Base-by-base conservation (phyloP, 1,140 invertebrate species). In the Brevipalpus yothersi region DNA sequence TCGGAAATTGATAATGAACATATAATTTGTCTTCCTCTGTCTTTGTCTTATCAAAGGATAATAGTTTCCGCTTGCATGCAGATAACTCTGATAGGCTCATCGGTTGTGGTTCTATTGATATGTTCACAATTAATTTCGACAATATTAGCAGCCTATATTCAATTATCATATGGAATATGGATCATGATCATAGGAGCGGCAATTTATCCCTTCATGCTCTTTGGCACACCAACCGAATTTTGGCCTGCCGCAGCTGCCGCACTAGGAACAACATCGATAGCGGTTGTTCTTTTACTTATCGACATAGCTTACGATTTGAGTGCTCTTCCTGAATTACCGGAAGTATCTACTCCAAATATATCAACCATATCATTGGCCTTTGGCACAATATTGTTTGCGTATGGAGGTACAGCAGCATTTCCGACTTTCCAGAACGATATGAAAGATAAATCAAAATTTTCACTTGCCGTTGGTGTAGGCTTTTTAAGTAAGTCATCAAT, bases 161-260 rank as follows among this genome's bases (percentile, higher is more conserved):
- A 55, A 11, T 11, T 57, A 11, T 42, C 17, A 19, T 57, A 42
- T n/a, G 83, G 82, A 66, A 68, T 72, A 41, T 80, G 80, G 74
- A 75, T 81, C 61, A 65, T 82, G 2, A 72, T 83, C 2, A 75
- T 84, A 10, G 78, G 76, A 0, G 68, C 71, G 1, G 65, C 73
- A 1, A 70, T 84, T 53, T 76, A 75, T 11, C 80, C 81, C 0
- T 67, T 79, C 1, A 77, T 80, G 64, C 80, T 81, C 72, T 73
- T 82, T 1, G 81, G 80, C 43, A 78, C 79, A 7, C 82, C 82
- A 2, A 80, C 80, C 67, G 79, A 83, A 64, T 81, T 82, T 68
- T 77, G 78, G 81, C 59, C 53, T 17, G 59, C 47, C 11, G 49
- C 41, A 9, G 59, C 59, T 15, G 51, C 11, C n/a, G 53, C 43